Conservation (phyloP, 2,888 invertebrate genomes). For the Callyntrura sp. region DNA sequence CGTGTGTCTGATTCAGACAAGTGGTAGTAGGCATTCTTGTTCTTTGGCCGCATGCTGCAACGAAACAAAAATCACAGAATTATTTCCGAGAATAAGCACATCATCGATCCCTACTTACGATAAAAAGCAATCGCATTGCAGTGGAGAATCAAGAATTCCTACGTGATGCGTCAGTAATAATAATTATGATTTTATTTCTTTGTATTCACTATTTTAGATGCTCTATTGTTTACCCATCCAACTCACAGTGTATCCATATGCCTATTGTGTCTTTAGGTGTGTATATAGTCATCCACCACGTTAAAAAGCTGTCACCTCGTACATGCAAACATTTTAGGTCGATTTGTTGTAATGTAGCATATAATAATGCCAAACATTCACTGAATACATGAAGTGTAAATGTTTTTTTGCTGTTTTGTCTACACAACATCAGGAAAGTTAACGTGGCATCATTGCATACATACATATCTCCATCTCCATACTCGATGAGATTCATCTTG, state of each 20-base stretch:
- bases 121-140: background rate
- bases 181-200: constrained; percentile 35
- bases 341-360: background rate
- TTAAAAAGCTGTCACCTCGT: background rate
- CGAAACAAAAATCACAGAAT: constrained; percentile 39
- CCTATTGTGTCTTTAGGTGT: too few relatives aligned
- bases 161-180: constrained; percentile 67
- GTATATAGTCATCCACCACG: background rate
- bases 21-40: background rate
- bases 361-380: background rate
- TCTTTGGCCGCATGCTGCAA: background rate
- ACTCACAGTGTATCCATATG: background rate
- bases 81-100: constrained; percentile 56
- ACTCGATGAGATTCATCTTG: background rate
- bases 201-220: background rate
- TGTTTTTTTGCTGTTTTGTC: background rate
- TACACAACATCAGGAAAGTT: background rate
- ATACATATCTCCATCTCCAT: background rate
- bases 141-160: constrained; percentile 48
- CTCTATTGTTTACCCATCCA: background rate
- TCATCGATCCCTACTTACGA: constrained; percentile 1
- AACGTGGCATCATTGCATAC: too few relatives aligned
- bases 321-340: background rate
- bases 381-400: background rate
- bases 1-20: too few relatives aligned